Evolutionary conservation across 2,888 invertebrate genomes (phyloP), one percentile per base, ranked within the genome.

Genomic region (Troides oblongomaculatus): DNA sequence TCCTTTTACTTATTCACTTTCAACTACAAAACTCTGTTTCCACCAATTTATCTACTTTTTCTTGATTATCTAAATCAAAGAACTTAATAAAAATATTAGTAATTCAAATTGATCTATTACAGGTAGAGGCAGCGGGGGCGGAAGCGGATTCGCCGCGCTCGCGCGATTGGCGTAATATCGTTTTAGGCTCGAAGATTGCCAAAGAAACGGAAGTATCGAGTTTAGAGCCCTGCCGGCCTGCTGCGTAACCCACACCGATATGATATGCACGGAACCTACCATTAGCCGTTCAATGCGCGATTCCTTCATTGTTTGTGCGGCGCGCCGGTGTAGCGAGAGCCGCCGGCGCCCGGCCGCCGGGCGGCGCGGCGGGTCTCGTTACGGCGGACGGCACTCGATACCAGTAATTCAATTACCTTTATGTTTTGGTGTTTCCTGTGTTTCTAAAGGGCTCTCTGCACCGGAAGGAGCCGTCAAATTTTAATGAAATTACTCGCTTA

Each of bases 401-500:
- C 72, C 74, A 79, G 80, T 87, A 88, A 88, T 88, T 88, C 82
- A 86, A 88, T 87, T 88, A 85, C 85, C 84, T 76, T 76, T 75
- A 75, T 81, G 80, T 80, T 82, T 78, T 75, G 78, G 80, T 78
- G 80, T 84, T 86, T 89, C 89, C 89, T 84, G 87, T 79, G 81
- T 83, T 80, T 75, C 73, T 73, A 68, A 73, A 74, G 63, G 68
- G 72, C 66, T 76, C 80, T 78, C 75, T 70, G 71, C 72, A 83
- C 88, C 87, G 89, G 89, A 90, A 86, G 84, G 76, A 86, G 83
- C 81, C 76, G 89, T 90, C 89, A 90, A 87, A 86, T 84, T 86
- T 89, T 90, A 90, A 90, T 90, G 87, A 89, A 90, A 90, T 90
- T 89, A 89, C 75, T 81, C 72, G 72, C 72, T 83, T 79, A 89